Base-by-base conservation (phyloP, 2,797 vertebrate genomes). In the Notoglanidium macrostoma region DNA sequence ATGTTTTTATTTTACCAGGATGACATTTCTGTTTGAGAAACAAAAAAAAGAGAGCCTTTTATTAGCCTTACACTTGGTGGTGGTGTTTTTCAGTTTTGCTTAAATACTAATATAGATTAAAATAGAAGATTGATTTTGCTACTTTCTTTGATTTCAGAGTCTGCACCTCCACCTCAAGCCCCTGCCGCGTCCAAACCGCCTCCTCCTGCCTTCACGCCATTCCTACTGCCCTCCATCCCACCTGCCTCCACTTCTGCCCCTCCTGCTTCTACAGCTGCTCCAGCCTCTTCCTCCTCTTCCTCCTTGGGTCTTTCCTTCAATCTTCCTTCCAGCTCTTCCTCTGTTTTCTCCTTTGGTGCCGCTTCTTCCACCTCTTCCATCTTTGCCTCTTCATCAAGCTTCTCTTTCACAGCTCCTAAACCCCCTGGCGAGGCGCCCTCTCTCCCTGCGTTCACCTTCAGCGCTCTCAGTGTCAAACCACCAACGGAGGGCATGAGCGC, bases 371-470 rank as follows among this genome's bases (percentile, higher is more conserved):
- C 92, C 26, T 88, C 90, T 0, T 93, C 86, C 19, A 63, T 93
- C 11, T 77, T 88, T n/a, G 86, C 93, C 0, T 59, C 76, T 8
- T 29, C 79, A 0, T 67, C 87, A 19, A 23, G 91, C 51, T 95
- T 96, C 87, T 92, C 94, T 2, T 94, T 96, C 68, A 12, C 46
- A 6, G 88, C 91, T 54, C 88, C 93, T 67, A 95, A 95, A 85
- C 92, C 94, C 73, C 89, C 93, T 8, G 91, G 93, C 2, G 90
- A 92, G 1, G 90, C 92, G 1, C 90, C 92, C 2, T 90, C 90
- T 0, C 83, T 88, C 10, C 94, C 95, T 3, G 92, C 93, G 0
- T 95, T 96, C 92, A 94, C 94, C 79, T 94, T 95, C 70, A 90
- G 85, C 29, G 46, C 89, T 2, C 86, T 92, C 46, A 79, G 90